These are phyloP conservation scores for Blastobasis adustella DNA, from an alignment of 2,888 invertebrate species.

Conservation along the genomic window DNA sequence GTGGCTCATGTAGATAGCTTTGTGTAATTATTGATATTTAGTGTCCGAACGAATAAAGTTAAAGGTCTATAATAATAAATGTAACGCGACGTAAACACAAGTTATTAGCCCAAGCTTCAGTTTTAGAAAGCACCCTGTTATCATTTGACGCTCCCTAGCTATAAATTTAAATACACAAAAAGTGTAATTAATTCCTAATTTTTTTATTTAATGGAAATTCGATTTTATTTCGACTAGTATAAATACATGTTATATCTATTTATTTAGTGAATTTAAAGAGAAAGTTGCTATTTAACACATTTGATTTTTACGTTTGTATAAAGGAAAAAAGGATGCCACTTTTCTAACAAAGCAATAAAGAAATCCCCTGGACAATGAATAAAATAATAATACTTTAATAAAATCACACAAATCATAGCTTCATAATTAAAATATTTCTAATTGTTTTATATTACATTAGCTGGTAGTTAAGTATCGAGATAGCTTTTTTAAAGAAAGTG, in stretches of 20 bases:
- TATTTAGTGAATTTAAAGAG: slow-evolving; percentile 56
- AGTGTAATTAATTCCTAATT: slow-evolving; percentile 44
- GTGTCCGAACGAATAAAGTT: slow-evolving; percentile 56
- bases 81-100: slow-evolving; percentile 33
- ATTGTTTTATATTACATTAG: slow-evolving; percentile 46
- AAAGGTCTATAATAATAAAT: slow-evolving; percentile 30
- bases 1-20: slow-evolving; percentile 75
- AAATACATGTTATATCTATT: slow-evolving; percentile 65
- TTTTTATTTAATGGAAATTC: slow-evolving; percentile 37
- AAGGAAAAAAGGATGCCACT: background rate
- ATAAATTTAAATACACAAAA: slow-evolving; percentile 23
- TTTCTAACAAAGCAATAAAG: slow-evolving; percentile 5
- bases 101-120: slow-evolving; percentile 41
- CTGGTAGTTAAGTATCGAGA: slow-evolving; percentile 49
- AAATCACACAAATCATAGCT: slow-evolving; percentile 50
- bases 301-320: slow-evolving; percentile 7
- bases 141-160: slow-evolving; percentile 46
- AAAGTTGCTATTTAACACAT: slow-evolving; percentile 14
- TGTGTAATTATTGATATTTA: slow-evolving; percentile 72
- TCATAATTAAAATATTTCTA: slow-evolving; percentile 30
- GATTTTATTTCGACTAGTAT: slow-evolving; percentile 45
- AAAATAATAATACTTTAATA: background rate
- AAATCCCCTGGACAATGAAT: slow-evolving; percentile 1
- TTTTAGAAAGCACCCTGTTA: slow-evolving; percentile 42
- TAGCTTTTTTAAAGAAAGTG: slow-evolving; percentile 60